Evolutionary conservation across 2,888 invertebrate species (phyloP).

Genomic region (Caenorhabditis wallacei): DNA sequence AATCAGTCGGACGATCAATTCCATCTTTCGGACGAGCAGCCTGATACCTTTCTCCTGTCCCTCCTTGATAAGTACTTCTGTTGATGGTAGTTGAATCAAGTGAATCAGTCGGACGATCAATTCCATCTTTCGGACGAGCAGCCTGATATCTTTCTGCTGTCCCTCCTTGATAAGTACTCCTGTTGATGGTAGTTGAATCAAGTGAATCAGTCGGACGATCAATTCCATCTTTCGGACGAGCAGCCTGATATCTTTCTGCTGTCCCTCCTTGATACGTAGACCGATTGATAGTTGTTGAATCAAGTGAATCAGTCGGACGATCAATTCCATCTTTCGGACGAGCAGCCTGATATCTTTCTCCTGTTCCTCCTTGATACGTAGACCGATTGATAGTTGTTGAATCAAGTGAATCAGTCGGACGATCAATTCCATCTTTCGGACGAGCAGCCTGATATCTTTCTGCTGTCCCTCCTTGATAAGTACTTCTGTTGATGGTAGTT

Average conservation of each 20-base stretch:
- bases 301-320: slow-evolving; percentile 22
- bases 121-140: slow-evolving; percentile 36
- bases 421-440: slow-evolving; percentile 40
- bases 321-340: slow-evolving; percentile 41
- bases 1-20: slow-evolving; percentile 28
- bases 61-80: slow-evolving; percentile 42
- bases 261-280: slow-evolving; percentile 41
- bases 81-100: slow-evolving; percentile 41
- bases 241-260: slow-evolving; percentile 26
- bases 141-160: slow-evolving; percentile 28
- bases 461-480: slow-evolving; percentile 47
- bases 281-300: slow-evolving; percentile 34
- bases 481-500: slow-evolving; percentile 37
- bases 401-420: slow-evolving; percentile 30
- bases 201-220: slow-evolving; percentile 32
- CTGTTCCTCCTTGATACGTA: slow-evolving; percentile 41
- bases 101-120: slow-evolving; percentile 30
- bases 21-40: slow-evolving; percentile 36
- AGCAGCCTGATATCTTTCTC: slow-evolving; percentile 26
- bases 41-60: slow-evolving; percentile 25
- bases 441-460: slow-evolving; percentile 34
- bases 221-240: slow-evolving; percentile 34
- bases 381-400: slow-evolving; percentile 36
- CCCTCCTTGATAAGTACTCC: slow-evolving; percentile 42
- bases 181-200: slow-evolving; percentile 36